Base-by-base conservation (phyloP, 2,888 invertebrate genomes). In the Dynastes grantii region DNA sequence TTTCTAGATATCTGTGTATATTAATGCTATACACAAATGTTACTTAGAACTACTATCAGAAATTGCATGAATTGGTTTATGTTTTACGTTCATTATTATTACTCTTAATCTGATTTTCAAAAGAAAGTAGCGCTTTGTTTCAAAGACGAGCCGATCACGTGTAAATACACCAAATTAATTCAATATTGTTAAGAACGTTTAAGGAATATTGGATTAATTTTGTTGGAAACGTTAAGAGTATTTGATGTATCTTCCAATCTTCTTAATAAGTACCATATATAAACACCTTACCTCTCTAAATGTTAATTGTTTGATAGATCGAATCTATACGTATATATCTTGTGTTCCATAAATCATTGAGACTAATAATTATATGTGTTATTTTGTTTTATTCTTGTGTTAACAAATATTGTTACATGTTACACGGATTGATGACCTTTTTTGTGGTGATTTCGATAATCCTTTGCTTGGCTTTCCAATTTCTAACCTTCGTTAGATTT, bases 381-480 rank as follows among this genome's bases (percentile, higher is more conserved):
- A 75, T 75, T 75, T 75, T 75, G 78, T 78, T 55, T 78, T 71
- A 71, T 64, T 67, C 73, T 78, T 67, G 75, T 76, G 73, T 78
- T 63, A 63, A 78, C 78, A 64, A 68, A 78, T 61, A 61, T 63
- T 76, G 78, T 78, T 84, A 85, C 85, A 85, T 85, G 85, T 85
- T 80, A 85, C 85, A 84, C 84, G 82, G 80, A 78, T 81, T 81
- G 78, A 80, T 78, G 76, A 80, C 83, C 82, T 82, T 68, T 76
- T 76, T 49, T 77, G 63, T 77, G 71, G 68, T 77, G 73, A 64
- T 58, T 76, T 84, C 84, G 77, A 80, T 81, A 83, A 81, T 84
- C 84, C 84, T 85, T 83, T 85, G 87, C 86, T 85, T 86, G 85
- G 86, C 87, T 85, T 86, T 81, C 80, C 61, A 75, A 82, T 78